A percentile compares a stretch with the other conserved stretches of the same genome.
phyloP scores from a whole-genome alignment of 2,113 vertebrate genomes.

The Pipra filicauda region DNA sequence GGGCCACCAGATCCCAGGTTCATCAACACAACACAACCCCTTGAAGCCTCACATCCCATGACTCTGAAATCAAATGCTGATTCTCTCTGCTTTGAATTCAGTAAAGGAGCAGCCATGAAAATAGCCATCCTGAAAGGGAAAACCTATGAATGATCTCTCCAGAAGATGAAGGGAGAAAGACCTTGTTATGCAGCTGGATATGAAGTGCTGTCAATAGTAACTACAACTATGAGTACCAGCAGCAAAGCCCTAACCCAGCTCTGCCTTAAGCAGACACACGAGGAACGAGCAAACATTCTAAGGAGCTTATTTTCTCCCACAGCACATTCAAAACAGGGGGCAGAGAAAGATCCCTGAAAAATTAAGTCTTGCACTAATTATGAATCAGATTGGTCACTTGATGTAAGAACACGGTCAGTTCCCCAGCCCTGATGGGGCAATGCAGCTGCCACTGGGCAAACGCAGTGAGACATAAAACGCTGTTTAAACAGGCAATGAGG shows the following conservation, averaged over 20 bases:
- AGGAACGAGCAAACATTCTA: neutral
- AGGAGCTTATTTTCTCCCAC: neutral
- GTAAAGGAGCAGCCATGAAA: neutral
- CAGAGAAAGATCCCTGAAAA: neutral
- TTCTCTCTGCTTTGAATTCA: neutral
- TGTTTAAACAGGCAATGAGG: neutral
- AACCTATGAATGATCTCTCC: neutral
- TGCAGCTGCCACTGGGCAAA: neutral
- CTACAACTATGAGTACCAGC: neutral
- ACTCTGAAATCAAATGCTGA: neutral
- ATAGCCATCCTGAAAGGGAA: neutral
- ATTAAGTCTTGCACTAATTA: neutral
- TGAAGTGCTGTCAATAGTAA: neutral
- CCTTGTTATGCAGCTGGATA: neutral
- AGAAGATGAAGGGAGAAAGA: neutral
- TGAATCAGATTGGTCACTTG: neutral
- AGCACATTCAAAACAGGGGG: neutral
- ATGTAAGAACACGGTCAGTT: neutral
- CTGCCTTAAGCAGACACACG: neutral
- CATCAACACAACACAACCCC: neutral
- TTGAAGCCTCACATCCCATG: neutral
- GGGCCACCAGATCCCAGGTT: neutral
- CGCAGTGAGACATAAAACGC: neutral
- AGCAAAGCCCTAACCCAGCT: neutral
- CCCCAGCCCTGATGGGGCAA: neutral